Percentiles rank a stretch among this genome's conserved stretches.
Conservation (phyloP, 2,113 vertebrate species). For the Psephotus haematonotus region DNA sequence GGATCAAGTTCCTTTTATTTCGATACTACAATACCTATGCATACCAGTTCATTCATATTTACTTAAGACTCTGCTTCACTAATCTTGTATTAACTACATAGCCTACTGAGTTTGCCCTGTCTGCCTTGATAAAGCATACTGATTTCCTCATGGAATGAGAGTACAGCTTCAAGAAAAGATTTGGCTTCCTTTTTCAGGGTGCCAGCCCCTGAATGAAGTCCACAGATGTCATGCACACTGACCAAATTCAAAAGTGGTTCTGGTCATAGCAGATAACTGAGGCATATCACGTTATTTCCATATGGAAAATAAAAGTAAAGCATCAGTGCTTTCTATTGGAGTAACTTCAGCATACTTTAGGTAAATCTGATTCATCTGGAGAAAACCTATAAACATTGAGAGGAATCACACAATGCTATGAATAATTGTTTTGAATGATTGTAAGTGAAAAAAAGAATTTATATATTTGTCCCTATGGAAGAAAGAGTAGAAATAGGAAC, state of each 20-base stretch:
- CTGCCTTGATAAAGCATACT: neutral
- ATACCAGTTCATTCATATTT: neutral
- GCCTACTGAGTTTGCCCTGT: neutral
- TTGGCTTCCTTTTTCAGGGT: neutral
- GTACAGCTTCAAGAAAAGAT: neutral
- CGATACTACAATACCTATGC: neutral
- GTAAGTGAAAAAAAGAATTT: neutral
- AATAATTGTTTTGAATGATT: neutral
- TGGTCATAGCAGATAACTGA: neutral
- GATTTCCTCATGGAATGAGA: neutral
- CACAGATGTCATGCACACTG: neutral
- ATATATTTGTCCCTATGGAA: neutral
- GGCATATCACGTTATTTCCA: neutral
- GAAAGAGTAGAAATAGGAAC: neutral
- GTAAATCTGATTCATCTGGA: neutral
- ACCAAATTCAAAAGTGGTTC: neutral
- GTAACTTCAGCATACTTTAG: neutral
- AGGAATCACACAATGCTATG: neutral
- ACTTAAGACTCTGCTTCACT: neutral
- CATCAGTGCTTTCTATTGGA: neutral
- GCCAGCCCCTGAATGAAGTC: neutral
- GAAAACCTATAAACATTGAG: neutral
- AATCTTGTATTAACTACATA: neutral
- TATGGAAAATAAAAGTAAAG: neutral
- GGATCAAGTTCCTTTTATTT: neutral